Evolutionary conservation across 2,888 invertebrate species (phyloP).

Genomic region (Himalopsyche anomala): DNA sequence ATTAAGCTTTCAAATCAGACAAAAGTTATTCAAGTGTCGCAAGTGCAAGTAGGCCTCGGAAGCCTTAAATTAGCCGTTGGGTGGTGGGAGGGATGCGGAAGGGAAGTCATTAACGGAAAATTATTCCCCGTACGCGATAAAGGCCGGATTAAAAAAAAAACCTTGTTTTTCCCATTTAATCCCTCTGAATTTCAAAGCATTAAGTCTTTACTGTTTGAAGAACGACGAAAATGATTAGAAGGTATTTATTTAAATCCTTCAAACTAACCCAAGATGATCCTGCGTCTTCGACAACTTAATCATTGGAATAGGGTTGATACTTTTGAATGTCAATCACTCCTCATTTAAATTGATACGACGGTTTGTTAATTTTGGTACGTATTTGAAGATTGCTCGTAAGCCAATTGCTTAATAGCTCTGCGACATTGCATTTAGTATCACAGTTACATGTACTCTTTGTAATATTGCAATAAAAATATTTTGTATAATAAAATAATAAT

Average conservation of each 20-base stretch:
- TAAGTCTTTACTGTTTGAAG: constrained; percentile 9
- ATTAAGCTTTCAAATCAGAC: constrained; percentile 26
- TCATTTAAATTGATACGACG: too few relatives aligned
- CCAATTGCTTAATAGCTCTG: too few relatives aligned
- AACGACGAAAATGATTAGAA: background rate
- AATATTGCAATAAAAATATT: too few relatives aligned
- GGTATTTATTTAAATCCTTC: constrained; percentile 17
- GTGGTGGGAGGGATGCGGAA: constrained; percentile 38
- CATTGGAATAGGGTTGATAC: too few relatives aligned
- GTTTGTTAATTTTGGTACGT: too few relatives aligned
- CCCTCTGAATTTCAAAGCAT: constrained; percentile 21
- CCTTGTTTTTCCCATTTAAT: constrained; percentile 56
- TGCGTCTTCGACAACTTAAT: too few relatives aligned
- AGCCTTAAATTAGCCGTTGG: constrained; percentile 53
- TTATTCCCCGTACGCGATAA: constrained; percentile 59
- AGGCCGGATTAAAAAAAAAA: constrained; percentile 53
- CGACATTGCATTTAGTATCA: too few relatives aligned
- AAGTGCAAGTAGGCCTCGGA: constrained; percentile 15
- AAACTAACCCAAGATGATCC: background rate
- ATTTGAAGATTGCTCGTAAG: too few relatives aligned
- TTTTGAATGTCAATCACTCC: too few relatives aligned
- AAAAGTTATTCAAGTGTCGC: constrained; percentile 24
- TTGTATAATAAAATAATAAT: too few relatives aligned
- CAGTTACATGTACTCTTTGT: too few relatives aligned
- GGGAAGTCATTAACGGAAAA: constrained; percentile 62